phyloP scores from a whole-genome alignment of 2,888 invertebrate species.

The Drosophila acutilabella region DNA sequence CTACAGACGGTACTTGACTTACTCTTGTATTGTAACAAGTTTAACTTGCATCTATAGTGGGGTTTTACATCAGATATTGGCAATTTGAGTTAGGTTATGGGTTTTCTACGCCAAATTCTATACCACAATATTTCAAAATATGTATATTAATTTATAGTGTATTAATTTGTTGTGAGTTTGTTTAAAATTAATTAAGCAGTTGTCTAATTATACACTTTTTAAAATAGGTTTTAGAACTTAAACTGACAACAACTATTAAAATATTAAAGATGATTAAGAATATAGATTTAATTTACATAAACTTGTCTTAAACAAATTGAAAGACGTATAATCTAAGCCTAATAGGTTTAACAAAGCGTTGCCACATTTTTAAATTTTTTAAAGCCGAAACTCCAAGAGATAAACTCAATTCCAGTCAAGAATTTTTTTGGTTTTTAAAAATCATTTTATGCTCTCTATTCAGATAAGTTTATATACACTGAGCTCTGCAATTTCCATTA shows the following conservation, averaged over 20 bases:
- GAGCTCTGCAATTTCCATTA: constrained; percentile 27
- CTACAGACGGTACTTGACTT: not conserved
- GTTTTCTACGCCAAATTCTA: too few species aligned
- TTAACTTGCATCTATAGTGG: constrained; percentile 1
- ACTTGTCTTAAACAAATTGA: too few species aligned
- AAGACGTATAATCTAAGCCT: too few species aligned
- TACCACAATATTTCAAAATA: not conserved
- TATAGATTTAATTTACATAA: too few species aligned
- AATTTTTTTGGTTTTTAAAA: not conserved
- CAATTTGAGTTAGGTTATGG: too few species aligned
- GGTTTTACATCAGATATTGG: too few species aligned
- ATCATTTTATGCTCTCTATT: constrained; percentile 4
- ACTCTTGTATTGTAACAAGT: not conserved
- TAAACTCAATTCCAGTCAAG: constrained; percentile 12
- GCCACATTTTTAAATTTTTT: not conserved
- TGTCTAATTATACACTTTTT: too few species aligned
- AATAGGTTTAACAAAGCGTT: not conserved
- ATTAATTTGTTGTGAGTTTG: not conserved
- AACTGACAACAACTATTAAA: too few species aligned
- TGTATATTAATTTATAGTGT: not conserved
- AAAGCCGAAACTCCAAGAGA: too few species aligned
- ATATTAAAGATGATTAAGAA: too few species aligned
- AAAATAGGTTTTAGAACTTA: too few species aligned
- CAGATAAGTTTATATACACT: constrained; percentile 2
- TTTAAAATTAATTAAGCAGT: not conserved